Base-by-base conservation (phyloP, 2,888 invertebrate species). In the Craniophora ligustri region DNA sequence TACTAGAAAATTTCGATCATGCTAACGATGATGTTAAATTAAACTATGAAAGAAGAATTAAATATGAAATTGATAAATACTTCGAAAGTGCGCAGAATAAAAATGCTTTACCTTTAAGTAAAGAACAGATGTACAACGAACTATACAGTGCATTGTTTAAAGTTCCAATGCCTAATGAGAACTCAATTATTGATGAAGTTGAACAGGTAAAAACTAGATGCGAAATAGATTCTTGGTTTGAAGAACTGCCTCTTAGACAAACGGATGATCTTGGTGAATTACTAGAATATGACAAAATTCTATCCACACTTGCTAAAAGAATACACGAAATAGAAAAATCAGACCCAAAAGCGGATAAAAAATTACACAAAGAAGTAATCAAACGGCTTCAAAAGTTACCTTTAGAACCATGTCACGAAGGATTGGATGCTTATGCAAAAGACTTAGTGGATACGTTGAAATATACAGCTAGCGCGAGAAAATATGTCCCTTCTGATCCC, bases 1-100 rank as follows among this genome's bases (percentile, higher is more conserved):
- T 89, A 53, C 70, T 89, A 42, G 82, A 88, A 49, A 88, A 89
- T 44, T 88, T 87, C 63, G 89, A 89, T 46, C 79, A 86, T 40
- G 69, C 75, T 1, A 71, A 76, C 49, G 84, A 87, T 42, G 66
- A 73, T 32, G 54, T 76, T 3, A 88, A 85, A 66, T 41, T 61
- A 2, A 82, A 81, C 62, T 85, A 86, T 44, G 84, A 82, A 67
- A 82, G 72, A 32, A 71, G 51, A 34, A 70, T 89, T 3, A 77
- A 68, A 60, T 54, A 71, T 15, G 78, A 84, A 61, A 79, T 87
- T 1, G 76, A 87, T 51, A 83, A 78, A 64, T 81, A 82, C 53
- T 85, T 75, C 45, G 49, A 75, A 36, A 75, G 76, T 54, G 84
- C 78, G 13, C 77, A 74, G 44, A 79, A 76, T 14, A 82, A 72